phyloP scores from a whole-genome alignment of 2,888 invertebrate species.

The Ellobium chinense region DNA sequence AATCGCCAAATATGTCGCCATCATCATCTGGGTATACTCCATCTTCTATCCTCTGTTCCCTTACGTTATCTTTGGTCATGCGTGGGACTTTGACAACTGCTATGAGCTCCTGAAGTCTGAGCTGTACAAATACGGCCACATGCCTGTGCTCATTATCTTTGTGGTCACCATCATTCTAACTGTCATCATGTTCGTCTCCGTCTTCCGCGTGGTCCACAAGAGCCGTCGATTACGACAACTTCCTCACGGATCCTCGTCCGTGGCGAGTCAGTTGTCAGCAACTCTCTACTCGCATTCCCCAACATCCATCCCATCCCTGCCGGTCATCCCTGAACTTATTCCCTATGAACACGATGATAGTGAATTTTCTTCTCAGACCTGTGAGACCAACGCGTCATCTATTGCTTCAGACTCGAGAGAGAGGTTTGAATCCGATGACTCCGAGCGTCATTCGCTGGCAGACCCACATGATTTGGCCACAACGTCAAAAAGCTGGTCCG shows the following conservation, averaged over 20 bases:
- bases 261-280: conserved; percentile 6
- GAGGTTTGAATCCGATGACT: no score
- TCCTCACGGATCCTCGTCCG: background rate
- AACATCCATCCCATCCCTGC: background rate
- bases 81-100: conserved; percentile 7
- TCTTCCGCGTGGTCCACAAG: conserved; percentile 20
- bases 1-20: background rate
- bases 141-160: background rate
- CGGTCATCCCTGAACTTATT: conserved; percentile 3
- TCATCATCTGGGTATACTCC: background rate
- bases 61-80: background rate
- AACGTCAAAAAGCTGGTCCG: no score
- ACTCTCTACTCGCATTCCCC: background rate
- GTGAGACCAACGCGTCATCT: no score
- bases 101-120: background rate
- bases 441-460: no score
- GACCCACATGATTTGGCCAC: no score
- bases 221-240: conserved; percentile 7
- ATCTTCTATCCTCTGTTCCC: background rate
- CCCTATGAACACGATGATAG: conserved; percentile 12
- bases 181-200: conserved; percentile 13
- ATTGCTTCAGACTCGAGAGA: no score
- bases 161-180: conserved; percentile 10
- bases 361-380: no score
- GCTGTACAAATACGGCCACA: background rate